Evolutionary conservation across 1,140 invertebrate species (phyloP).

Genomic region (Mactra quadrangularis): DNA sequence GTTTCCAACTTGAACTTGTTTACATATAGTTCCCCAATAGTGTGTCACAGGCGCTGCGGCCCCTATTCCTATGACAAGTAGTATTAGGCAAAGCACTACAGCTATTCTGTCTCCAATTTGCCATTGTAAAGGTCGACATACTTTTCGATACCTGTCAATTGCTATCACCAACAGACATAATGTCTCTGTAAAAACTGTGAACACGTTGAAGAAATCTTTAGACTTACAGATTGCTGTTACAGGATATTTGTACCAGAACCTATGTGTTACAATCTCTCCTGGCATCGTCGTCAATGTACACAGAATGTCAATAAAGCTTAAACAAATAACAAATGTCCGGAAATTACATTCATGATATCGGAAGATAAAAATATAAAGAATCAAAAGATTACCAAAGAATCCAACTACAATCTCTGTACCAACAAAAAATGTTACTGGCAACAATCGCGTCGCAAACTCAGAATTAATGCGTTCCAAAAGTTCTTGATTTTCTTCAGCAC

Average conservation of each 20-base stretch:
- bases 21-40: conserved; percentile 6
- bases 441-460: conserved; percentile 35
- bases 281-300: conserved; percentile 65
- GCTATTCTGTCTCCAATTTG: conserved; percentile 53
- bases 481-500: too few species aligned
- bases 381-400: conserved; percentile 64
- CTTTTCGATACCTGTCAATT: conserved; percentile 67
- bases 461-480: conserved; percentile 51
- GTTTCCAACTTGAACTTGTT: background rate
- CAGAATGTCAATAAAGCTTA: conserved; percentile 66
- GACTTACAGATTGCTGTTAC: conserved; percentile 60
- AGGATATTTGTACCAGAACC: conserved; percentile 69
- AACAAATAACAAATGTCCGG: conserved; percentile 64
- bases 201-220: conserved; percentile 62
- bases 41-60: background rate
- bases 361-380: conserved; percentile 65
- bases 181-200: conserved; percentile 60
- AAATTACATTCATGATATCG: conserved; percentile 60
- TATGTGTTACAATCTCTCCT: too few species aligned
- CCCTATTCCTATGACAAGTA: background rate
- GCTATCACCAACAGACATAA: conserved; percentile 65
- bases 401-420: conserved; percentile 60
- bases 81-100: background rate
- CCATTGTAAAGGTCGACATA: conserved; percentile 63
- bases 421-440: conserved; percentile 56